Conservation (phyloP, 2,113 vertebrate species). For the Scortum barcoo region DNA sequence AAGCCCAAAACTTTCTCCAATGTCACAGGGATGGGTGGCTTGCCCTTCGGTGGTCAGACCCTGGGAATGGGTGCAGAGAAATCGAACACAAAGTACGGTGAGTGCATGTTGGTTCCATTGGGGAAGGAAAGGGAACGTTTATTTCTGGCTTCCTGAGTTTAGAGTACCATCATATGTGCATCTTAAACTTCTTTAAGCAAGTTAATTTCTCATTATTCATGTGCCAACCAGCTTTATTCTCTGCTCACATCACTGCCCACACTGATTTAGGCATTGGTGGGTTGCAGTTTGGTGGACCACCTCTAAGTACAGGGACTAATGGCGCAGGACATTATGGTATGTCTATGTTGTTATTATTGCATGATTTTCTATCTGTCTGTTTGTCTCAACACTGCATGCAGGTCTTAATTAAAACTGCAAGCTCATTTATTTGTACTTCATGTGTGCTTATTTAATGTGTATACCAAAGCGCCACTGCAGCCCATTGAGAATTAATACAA, state of each 20-base stretch:
- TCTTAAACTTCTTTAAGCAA: neutral
- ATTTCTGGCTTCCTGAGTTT: neutral
- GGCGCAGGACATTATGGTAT: conserved; percentile 62
- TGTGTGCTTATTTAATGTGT: neutral
- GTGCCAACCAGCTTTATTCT: neutral
- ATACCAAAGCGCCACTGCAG: neutral
- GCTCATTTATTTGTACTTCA: neutral
- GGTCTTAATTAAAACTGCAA: neutral
- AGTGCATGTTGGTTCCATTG: neutral
- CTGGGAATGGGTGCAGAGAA: conserved; percentile 42
- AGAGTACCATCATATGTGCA: neutral
- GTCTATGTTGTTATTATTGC: neutral
- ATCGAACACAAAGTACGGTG: conserved; percentile 66
- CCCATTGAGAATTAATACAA: neutral
- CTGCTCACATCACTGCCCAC: neutral
- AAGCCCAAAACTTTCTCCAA: neutral
- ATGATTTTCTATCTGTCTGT: neutral
- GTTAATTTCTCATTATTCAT: neutral
- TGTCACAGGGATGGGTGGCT: conserved; percentile 65
- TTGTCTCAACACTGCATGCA: neutral
- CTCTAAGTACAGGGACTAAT: conserved; percentile 32
- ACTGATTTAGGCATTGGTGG: conserved; percentile 73
- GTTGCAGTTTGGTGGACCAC: conserved; percentile 70
- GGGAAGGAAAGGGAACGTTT: neutral
- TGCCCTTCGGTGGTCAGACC: conserved; percentile 50